phyloP scores from a whole-genome alignment of 2,888 invertebrate species.

The Poecilobothrus nobilitatus region DNA sequence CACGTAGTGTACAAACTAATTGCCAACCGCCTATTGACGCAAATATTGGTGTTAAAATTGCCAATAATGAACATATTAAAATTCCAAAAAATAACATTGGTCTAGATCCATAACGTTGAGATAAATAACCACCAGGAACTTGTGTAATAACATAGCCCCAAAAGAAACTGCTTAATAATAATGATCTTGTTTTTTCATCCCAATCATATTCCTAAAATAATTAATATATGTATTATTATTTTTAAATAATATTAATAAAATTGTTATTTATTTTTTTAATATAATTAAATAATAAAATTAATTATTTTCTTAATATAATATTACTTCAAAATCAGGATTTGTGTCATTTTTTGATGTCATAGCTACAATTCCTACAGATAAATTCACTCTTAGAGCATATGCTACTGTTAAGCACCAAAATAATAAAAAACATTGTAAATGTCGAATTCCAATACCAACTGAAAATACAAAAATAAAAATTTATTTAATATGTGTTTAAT shows the following conservation, averaged over 20 bases:
- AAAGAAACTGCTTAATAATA: constrained; percentile 57
- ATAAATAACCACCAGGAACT: constrained; percentile 60
- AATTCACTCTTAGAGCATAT: constrained; percentile 57
- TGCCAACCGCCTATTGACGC: constrained; percentile 56
- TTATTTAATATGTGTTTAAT: neutral
- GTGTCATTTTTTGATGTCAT: constrained; percentile 55
- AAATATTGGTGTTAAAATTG: constrained; percentile 58
- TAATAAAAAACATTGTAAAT: constrained; percentile 53
- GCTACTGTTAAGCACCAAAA: constrained; percentile 55
- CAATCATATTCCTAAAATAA: constrained; percentile 51
- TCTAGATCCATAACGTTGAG: constrained; percentile 63
- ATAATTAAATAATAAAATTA: neutral
- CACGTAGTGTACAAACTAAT: constrained; percentile 52
- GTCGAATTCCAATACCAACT: constrained; percentile 53
- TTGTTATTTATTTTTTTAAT: no score
- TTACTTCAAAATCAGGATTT: constrained; percentile 46
- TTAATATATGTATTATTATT: neutral
- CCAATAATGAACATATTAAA: constrained; percentile 54
- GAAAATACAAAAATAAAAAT: constrained; percentile 25
- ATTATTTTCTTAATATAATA: neutral
- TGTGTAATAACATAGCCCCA: constrained; percentile 58
- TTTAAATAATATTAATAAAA: no score
- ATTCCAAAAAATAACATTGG: constrained; percentile 51
- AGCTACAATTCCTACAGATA: constrained; percentile 65
- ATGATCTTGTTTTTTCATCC: constrained; percentile 49